These are phyloP conservation scores for Hetaerina americana DNA, from an alignment of 1,140 invertebrate species.

Conservation along the genomic window DNA sequence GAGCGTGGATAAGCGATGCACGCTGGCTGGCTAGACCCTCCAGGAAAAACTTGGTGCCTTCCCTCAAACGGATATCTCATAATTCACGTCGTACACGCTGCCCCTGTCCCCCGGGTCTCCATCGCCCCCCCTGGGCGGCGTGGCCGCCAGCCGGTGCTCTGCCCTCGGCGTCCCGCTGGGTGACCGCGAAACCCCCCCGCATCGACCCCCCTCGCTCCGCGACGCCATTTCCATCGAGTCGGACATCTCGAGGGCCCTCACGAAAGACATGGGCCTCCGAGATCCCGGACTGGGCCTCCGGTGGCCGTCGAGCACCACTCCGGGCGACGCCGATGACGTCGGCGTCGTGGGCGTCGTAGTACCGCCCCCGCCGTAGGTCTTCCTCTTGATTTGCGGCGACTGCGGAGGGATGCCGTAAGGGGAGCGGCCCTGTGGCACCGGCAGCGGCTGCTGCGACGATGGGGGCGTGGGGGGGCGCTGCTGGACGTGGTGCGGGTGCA, in stretches of 20 bases:
- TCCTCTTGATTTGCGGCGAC: conserved; percentile 51
- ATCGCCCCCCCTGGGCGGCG: conserved; percentile 10
- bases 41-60: neutral
- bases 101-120: conserved; percentile 59
- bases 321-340: conserved; percentile 18
- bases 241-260: conserved; percentile 80
- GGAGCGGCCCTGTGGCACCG: conserved; percentile 25
- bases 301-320: conserved; percentile 11
- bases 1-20: too few relatives aligned
- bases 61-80: conserved; percentile 74
- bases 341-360: conserved; percentile 31
- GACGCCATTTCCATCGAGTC: conserved; percentile 61
- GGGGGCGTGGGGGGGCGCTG: conserved; percentile 10
- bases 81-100: conserved; percentile 90
- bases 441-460: conserved; percentile 36
- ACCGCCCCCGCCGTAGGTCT: conserved; percentile 31
- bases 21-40: too few relatives aligned
- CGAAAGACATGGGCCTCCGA: conserved; percentile 78
- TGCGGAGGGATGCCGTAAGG: neutral
- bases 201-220: conserved; percentile 3
- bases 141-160: conserved; percentile 4
- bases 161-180: conserved; percentile 17
- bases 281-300: conserved; percentile 27
- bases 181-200: neutral
- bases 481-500: conserved; percentile 11